Conservation (phyloP, 2,797 vertebrate species). For the Sphaeramia orbicularis region DNA sequence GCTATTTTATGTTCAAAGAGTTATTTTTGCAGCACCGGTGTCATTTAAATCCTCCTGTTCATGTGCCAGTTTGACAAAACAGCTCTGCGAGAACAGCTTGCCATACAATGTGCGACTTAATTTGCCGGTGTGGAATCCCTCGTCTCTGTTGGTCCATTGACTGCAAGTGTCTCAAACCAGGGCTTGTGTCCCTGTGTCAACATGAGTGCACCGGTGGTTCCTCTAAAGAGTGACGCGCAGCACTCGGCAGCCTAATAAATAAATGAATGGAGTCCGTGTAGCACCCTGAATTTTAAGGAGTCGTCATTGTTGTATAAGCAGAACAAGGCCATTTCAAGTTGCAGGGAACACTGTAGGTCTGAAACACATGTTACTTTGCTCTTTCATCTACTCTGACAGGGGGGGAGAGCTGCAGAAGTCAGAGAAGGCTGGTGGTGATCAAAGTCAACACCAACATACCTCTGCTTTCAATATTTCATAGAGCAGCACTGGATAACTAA, state of each 20-base stretch:
- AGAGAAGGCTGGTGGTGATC: slow-evolving; percentile 73
- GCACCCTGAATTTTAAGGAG: slow-evolving; percentile 60
- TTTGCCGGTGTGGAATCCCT: slow-evolving; percentile 60
- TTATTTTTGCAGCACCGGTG: slow-evolving; percentile 49
- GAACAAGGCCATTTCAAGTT: slow-evolving; percentile 50
- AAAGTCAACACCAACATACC: slow-evolving; percentile 85
- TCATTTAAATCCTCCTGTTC: slow-evolving; percentile 65
- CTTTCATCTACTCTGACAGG: slow-evolving; percentile 78
- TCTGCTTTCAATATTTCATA: slow-evolving; percentile 82
- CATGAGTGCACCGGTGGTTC: slow-evolving; percentile 28
- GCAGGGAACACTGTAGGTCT: slow-evolving; percentile 40
- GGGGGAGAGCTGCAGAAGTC: slow-evolving; percentile 60
- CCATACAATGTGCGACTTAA: slow-evolving; percentile 63
- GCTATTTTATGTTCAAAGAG: slow-evolving; percentile 64
- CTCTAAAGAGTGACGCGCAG: slow-evolving; percentile 44
- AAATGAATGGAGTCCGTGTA: slow-evolving; percentile 54
- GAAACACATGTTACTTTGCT: slow-evolving; percentile 61
- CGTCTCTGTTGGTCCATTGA: slow-evolving; percentile 42
- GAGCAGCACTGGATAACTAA: slow-evolving; percentile 63
- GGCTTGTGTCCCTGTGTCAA: slow-evolving; percentile 38
- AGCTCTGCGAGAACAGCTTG: slow-evolving; percentile 57
- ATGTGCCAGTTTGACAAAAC: slow-evolving; percentile 48
- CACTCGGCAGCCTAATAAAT: slow-evolving; percentile 66
- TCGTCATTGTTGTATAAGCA: slow-evolving; percentile 63
- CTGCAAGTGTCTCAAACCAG: slow-evolving; percentile 55